These are phyloP conservation scores for Spea bombifrons DNA, from an alignment of 2,113 vertebrate species.

Conservation along the genomic window DNA sequence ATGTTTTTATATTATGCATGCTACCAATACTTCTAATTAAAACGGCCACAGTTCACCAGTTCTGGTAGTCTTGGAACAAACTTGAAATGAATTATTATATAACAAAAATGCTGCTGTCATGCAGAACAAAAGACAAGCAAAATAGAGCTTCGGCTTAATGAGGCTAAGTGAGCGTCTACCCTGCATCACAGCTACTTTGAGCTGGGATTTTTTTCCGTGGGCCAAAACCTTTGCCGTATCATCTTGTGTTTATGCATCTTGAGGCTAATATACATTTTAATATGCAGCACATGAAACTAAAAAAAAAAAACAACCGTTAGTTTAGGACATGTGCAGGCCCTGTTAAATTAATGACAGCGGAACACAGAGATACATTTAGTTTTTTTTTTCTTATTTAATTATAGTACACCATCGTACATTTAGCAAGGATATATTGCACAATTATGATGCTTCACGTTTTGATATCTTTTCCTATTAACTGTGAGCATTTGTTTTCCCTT, in stretches of 20 bases:
- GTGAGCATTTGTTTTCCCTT: constrained; percentile 58
- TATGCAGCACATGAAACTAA: constrained; percentile 79
- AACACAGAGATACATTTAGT: constrained; percentile 89
- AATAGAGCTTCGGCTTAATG: constrained; percentile 86
- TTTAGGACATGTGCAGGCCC: constrained; percentile 81
- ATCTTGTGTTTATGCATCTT: constrained; percentile 87
- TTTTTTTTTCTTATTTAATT: constrained; percentile 94
- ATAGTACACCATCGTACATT: constrained; percentile 80
- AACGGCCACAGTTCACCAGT: constrained; percentile 86
- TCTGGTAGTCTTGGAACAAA: constrained; percentile 78
- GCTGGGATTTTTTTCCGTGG: constrained; percentile 72
- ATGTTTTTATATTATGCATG: constrained; percentile 78
- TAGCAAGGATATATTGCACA: constrained; percentile 87
- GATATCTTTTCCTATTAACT: constrained; percentile 79
- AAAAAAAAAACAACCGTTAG: constrained; percentile 73
- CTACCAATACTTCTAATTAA: constrained; percentile 88
- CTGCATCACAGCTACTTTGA: constrained; percentile 76
- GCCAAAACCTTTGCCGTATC: constrained; percentile 79
- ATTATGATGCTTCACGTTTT: constrained; percentile 84
- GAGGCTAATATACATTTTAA: constrained; percentile 90
- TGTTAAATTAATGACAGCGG: constrained; percentile 92
- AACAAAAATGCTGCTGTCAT: constrained; percentile 89
- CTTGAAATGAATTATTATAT: constrained; percentile 87
- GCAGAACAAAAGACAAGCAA: constrained; percentile 83
- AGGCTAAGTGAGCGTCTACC: constrained; percentile 83